phyloP scores from a whole-genome alignment of 1,140 invertebrate genomes.

The Drosophila biarmipes region DNA sequence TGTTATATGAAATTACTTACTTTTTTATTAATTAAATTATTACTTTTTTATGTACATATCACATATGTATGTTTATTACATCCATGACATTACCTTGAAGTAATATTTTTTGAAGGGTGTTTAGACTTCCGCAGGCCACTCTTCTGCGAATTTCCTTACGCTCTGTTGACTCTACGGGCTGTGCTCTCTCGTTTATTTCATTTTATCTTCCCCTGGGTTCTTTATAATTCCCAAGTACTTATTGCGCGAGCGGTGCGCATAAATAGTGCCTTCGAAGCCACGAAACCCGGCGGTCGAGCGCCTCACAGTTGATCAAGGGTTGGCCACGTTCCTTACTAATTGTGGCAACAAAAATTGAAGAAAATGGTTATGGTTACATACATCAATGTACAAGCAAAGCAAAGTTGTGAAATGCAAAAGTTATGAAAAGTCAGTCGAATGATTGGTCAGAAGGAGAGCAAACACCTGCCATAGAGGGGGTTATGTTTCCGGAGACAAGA shows the following conservation, averaged over 20 bases:
- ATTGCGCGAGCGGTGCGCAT: background rate
- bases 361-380: background rate
- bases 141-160: background rate
- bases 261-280: background rate
- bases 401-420: no score
- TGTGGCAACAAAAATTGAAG: conserved; percentile 15
- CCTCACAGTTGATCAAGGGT: conserved; percentile 39
- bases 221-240: conserved; percentile 23
- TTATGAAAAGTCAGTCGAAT: no score
- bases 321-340: conserved; percentile 34
- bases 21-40: no score
- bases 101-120: background rate
- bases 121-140: background rate
- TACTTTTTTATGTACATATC: no score
- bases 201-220: background rate
- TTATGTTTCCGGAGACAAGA: no score
- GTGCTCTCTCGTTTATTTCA: background rate
- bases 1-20: no score
- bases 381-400: no score
- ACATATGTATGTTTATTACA: no score
- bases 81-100: background rate
- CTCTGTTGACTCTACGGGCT: background rate
- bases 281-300: conserved; percentile 13
- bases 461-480: no score
- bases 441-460: no score